Conservation (phyloP, 2,113 vertebrate genomes). For the Nanorana parkeri region DNA sequence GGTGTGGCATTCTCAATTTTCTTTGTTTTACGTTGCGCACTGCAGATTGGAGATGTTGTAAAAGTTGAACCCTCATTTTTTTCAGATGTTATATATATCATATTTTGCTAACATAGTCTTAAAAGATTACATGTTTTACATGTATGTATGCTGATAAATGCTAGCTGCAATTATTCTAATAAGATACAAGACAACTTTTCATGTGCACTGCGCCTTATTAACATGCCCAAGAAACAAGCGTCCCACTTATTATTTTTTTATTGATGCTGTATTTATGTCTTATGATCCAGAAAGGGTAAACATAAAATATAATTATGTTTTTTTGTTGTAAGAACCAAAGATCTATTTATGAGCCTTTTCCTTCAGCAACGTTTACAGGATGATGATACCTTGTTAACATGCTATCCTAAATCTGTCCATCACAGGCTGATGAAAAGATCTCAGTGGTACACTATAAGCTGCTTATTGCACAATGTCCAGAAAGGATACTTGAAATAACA, state of each 20-base stretch:
- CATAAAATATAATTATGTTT: neutral
- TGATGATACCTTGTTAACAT: neutral
- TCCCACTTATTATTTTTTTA: neutral
- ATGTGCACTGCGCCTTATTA: no score
- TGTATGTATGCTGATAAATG: neutral
- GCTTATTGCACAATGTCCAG: neutral
- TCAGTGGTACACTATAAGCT: neutral
- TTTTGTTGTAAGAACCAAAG: neutral
- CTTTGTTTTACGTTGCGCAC: no score
- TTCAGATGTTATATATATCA: no score
- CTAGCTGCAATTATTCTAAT: neutral
- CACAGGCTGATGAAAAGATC: neutral
- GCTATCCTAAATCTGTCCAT: neutral
- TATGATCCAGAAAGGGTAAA: neutral
- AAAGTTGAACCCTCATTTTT: no score
- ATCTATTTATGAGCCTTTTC: neutral
- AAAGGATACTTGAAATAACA: neutral
- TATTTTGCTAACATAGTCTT: no score
- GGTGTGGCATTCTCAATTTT: no score
- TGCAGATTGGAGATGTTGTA: no score
- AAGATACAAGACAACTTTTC: neutral
- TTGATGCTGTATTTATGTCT: neutral
- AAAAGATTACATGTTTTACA: neutral
- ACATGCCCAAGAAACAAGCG: neutral
- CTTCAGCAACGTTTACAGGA: neutral